These are phyloP conservation scores for Saccopteryx leptura DNA, from an alignment of 2,113 vertebrate species.

Conservation along the genomic window DNA sequence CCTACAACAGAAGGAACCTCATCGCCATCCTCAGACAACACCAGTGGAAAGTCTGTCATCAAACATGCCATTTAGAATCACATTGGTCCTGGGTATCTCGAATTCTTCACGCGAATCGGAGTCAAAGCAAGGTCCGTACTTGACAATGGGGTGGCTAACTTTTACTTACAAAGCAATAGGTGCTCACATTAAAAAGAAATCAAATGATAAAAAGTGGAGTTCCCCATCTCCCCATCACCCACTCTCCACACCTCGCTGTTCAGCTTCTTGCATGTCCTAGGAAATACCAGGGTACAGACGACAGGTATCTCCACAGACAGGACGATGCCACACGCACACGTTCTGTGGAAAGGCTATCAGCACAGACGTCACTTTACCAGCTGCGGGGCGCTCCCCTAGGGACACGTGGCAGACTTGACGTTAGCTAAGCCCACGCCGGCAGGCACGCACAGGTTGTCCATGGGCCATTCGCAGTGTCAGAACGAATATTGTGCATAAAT, in stretches of 20 bases:
- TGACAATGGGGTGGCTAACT: background rate
- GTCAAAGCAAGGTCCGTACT: slow-evolving; percentile 10
- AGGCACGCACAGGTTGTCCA: background rate
- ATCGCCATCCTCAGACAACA: background rate
- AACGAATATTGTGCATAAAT: background rate
- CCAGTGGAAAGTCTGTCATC: background rate
- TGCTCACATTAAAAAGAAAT: slow-evolving; percentile 15
- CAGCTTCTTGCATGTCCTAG: background rate
- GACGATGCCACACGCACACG: background rate
- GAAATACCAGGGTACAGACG: background rate
- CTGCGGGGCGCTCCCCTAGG: background rate
- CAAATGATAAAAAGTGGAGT: background rate
- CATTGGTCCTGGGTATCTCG: background rate
- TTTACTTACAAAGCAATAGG: slow-evolving; percentile 32
- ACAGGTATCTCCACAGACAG: background rate
- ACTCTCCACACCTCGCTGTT: background rate
- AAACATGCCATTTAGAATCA: background rate
- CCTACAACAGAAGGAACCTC: too few species aligned
- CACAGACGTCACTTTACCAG: background rate
- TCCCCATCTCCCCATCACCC: background rate
- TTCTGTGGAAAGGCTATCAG: background rate
- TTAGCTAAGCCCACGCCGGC: background rate
- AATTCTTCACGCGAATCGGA: background rate
- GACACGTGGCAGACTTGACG: background rate
- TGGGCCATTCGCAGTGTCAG: background rate